These are phyloP conservation scores for Papilio xuthus DNA, from an alignment of 1,140 invertebrate genomes.

Conservation along the genomic window DNA sequence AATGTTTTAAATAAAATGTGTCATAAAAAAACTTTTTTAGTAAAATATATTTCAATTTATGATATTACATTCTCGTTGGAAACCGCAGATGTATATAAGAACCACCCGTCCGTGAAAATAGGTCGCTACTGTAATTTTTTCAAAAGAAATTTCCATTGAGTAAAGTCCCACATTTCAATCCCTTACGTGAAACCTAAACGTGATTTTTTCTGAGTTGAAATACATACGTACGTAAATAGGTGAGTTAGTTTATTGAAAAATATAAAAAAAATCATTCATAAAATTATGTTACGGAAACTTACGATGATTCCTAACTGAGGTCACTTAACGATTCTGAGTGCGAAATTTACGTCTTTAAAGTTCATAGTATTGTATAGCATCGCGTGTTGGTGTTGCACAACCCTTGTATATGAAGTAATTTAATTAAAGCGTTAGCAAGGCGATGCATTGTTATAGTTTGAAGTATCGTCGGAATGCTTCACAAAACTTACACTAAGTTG, in stretches of 20 bases:
- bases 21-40: background rate
- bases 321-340: background rate
- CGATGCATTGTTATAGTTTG: background rate
- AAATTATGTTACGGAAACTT: too few species aligned
- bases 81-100: conserved; percentile 18
- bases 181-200: conserved; percentile 7
- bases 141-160: conserved; percentile 22
- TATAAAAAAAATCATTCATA: background rate
- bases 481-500: conserved; percentile 2
- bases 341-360: background rate
- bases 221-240: background rate
- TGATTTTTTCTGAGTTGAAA: background rate
- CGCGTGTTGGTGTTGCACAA: background rate
- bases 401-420: background rate
- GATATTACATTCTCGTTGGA: conserved; percentile 1
- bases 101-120: conserved; percentile 21
- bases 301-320: too few species aligned
- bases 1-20: background rate
- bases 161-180: background rate
- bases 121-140: conserved; percentile 30
- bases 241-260: background rate
- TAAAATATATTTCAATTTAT: conserved; percentile 11
- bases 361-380: background rate
- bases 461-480: background rate
- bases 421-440: conserved; percentile 13